Evolutionary conservation across 2,888 invertebrate genomes (phyloP), one percentile per base, ranked within the genome.

Genomic region (Gari tellinella): DNA sequence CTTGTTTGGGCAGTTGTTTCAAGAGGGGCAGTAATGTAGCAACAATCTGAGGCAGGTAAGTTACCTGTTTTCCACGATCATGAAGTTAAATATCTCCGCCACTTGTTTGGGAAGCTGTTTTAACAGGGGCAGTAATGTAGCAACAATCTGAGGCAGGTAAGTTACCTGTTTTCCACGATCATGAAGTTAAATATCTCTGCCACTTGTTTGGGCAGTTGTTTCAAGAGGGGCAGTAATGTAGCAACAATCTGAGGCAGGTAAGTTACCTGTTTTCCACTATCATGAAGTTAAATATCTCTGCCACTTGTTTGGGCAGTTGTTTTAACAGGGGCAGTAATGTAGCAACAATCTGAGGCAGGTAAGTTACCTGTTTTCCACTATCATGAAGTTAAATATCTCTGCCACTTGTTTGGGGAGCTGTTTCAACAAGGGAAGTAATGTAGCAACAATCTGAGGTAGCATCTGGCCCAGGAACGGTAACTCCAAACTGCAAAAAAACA

Each of bases 171-270:
- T 15, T 91, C 89, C 5, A 91, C 86, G 43, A 91, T 88, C 15
- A 97, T 93, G 89, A 95, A 97, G 67, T 95, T 94, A 80, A 97
- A 95, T 84, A 97, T 95, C 53, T 94, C 94, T 77, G 96, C 95
- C 5, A 96, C 95, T 92, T 95, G 95, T 41, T 93, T 93, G 0
- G 95, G 94, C 72, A 95, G 95, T 55, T 94, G 93, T 26, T 95
- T 93, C 15, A 96, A 92, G 56, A 97, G 93, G 0, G 97, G 96
- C 69, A 96, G 93, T 48, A 98, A 92, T 0, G 96, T 96, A 1
- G 96, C 95, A 21, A 96, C 95, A 82, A 98, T 95, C 68, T 96
- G 96, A 12, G 96, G 95, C 78, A 98, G n/a, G n/a, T n/a, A n/a
- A n/a, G n/a, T n/a, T 5, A 90, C 90, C 88, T 89, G 85, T 90